These are phyloP conservation scores for Endomychus coccineus DNA, from an alignment of 2,888 invertebrate genomes.

Conservation along the genomic window DNA sequence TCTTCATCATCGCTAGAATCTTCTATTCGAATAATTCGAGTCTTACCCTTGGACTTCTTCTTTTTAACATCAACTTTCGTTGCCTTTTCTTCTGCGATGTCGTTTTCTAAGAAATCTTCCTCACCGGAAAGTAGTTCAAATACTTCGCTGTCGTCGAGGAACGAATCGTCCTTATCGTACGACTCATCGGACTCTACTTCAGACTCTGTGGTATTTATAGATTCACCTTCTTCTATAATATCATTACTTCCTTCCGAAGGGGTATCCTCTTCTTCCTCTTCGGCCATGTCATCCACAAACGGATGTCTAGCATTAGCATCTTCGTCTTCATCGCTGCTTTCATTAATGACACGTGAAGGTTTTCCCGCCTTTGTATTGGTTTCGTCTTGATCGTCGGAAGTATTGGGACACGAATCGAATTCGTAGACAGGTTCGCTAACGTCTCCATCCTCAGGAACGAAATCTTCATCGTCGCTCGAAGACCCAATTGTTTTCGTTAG, in stretches of 20 bases:
- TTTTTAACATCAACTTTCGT: conserved; percentile 10
- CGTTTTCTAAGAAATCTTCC: conserved; percentile 7
- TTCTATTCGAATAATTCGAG: background rate
- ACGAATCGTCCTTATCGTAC: conserved; percentile 31
- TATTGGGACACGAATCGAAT: too few species aligned
- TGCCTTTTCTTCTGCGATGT: conserved; percentile 17
- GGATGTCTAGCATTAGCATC: conserved; percentile 13
- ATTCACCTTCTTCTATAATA: conserved; percentile 39
- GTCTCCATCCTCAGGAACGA: too few species aligned
- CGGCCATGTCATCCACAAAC: conserved; percentile 34
- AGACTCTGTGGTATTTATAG: conserved; percentile 32
- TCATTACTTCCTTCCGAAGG: conserved; percentile 39
- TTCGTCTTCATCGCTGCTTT: conserved; percentile 12
- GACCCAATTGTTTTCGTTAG: too few species aligned
- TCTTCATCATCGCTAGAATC: background rate
- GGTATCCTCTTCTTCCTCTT: conserved; percentile 40
- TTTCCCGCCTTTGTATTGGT: too few species aligned
- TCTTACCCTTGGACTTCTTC: too few species aligned
- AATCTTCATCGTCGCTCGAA: too few species aligned
- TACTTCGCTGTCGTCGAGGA: conserved; percentile 31
- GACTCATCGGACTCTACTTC: conserved; percentile 26
- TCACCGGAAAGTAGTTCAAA: conserved; percentile 32
- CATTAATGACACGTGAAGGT: too few species aligned
- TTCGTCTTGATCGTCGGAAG: too few species aligned
- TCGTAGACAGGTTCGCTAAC: too few species aligned